These are phyloP conservation scores for Sicus ferrugineus DNA, from an alignment of 2,888 invertebrate genomes.

Conservation along the genomic window DNA sequence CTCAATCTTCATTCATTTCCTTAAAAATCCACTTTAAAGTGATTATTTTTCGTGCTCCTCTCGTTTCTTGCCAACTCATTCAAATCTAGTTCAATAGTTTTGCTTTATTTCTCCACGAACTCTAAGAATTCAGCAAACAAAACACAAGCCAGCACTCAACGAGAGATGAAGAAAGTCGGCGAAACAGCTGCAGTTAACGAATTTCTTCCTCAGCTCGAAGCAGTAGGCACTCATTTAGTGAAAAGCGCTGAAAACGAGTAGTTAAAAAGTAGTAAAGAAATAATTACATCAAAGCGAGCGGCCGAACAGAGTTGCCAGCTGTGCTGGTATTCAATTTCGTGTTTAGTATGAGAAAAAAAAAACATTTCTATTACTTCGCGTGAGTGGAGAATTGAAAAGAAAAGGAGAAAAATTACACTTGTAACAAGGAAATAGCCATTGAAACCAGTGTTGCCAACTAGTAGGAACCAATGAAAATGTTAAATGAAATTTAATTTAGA, in stretches of 20 bases:
- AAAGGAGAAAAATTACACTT: too few relatives aligned
- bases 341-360: too few relatives aligned
- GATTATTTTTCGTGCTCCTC: too few relatives aligned
- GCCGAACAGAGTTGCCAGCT: background rate
- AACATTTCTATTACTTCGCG: too few relatives aligned
- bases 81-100: too few relatives aligned
- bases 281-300: conserved; percentile 23
- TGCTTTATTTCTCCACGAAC: too few relatives aligned
- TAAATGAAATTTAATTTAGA: background rate
- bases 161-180: background rate
- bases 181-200: conserved; percentile 6
- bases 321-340: background rate
- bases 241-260: conserved; percentile 13
- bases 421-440: too few relatives aligned
- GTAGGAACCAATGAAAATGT: background rate
- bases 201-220: background rate
- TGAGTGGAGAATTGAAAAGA: too few relatives aligned
- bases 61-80: too few relatives aligned
- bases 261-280: background rate
- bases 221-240: conserved; percentile 11
- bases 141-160: background rate
- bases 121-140: too few relatives aligned
- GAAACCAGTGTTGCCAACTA: background rate
- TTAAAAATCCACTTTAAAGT: too few relatives aligned
- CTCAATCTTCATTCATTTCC: too few relatives aligned